Evolutionary conservation across 53 echinoderm and acorn worm species (phyloP).

Genomic region (Paracentrotus lividus): DNA sequence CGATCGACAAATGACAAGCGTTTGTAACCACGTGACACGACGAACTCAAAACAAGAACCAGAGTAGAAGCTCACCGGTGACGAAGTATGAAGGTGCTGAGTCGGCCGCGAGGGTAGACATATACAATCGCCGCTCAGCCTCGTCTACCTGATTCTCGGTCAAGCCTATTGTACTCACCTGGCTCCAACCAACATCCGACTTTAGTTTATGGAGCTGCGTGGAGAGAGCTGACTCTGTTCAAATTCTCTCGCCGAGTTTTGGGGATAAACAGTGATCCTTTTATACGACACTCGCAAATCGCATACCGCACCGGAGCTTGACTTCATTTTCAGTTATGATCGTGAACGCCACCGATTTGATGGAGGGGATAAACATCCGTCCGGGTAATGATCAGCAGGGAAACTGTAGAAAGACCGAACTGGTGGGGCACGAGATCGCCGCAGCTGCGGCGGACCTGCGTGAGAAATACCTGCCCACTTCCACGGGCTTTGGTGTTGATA

Average conservation of each 20-base stretch:
- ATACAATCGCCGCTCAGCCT: slow-evolving; percentile 60
- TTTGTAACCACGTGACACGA: slow-evolving; percentile 82
- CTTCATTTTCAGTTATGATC: slow-evolving; percentile 61
- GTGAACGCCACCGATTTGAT: slow-evolving; percentile 69
- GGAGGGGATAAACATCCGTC: slow-evolving; percentile 71
- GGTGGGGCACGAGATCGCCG: slow-evolving; percentile 63
- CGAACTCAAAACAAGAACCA: slow-evolving; percentile 67
- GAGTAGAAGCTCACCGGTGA: slow-evolving; percentile 37
- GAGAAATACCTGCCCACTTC: slow-evolving; percentile 62
- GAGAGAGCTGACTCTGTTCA: slow-evolving; percentile 43
- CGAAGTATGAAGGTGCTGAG: slow-evolving; percentile 71
- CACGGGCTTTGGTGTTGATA: slow-evolving; percentile 39
- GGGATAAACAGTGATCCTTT: slow-evolving; percentile 71
- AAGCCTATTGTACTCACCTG: slow-evolving; percentile 67
- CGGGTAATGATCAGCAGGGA: slow-evolving; percentile 66
- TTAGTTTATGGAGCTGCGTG: slow-evolving; percentile 53
- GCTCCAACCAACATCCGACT: slow-evolving; percentile 58
- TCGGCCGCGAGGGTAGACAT: slow-evolving; percentile 65
- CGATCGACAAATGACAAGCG: slow-evolving; percentile 92
- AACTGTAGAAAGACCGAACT: slow-evolving; percentile 62
- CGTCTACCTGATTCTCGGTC: slow-evolving; percentile 59
- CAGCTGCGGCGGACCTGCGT: slow-evolving; percentile 48
- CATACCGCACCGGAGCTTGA: slow-evolving; percentile 43
- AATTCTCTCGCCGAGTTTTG: slow-evolving; percentile 60
- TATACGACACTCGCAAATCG: slow-evolving; percentile 50